These are phyloP conservation scores for Cremastinae sp. DNA, from an alignment of 2,888 invertebrate species.

Conservation along the genomic window DNA sequence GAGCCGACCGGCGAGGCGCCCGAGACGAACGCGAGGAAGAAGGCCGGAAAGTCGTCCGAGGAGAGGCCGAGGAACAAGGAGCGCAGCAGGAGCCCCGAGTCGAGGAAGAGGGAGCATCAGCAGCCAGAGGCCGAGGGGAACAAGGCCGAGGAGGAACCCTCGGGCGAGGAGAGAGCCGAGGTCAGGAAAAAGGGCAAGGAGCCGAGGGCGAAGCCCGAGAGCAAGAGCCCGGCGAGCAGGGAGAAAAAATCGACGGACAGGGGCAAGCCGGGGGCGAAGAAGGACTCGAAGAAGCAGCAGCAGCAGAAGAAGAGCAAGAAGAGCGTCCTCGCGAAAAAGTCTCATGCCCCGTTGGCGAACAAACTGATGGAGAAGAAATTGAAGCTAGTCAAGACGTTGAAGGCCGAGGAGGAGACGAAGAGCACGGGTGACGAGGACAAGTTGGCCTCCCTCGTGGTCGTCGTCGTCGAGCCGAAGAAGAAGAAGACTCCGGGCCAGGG, in stretches of 20 bases:
- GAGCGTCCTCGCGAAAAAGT: conserved; percentile 71
- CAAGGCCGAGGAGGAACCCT: conserved; percentile 49
- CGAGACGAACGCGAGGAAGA: conserved; percentile 59
- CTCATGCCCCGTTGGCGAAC: conserved; percentile 72
- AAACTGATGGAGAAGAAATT: conserved; percentile 76
- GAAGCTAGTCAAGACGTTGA: conserved; percentile 74
- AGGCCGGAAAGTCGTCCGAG: conserved; percentile 69
- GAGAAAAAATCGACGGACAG: conserved; percentile 73
- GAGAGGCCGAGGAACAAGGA: too few species aligned
- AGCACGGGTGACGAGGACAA: not conserved
- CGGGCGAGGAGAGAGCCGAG: conserved; percentile 58
- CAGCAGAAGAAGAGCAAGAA: conserved; percentile 68
- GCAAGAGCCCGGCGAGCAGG: conserved; percentile 71
- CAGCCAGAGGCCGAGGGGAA: conserved; percentile 64
- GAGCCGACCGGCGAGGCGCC: conserved; percentile 63
- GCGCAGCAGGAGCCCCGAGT: conserved; percentile 69
- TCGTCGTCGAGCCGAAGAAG: conserved; percentile 63
- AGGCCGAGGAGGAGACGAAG: conserved; percentile 65
- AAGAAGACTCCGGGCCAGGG: conserved; percentile 70
- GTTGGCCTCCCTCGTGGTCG: not conserved
- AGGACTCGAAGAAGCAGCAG: conserved; percentile 74
- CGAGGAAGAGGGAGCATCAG: conserved; percentile 47
- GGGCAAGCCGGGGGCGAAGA: too few species aligned
- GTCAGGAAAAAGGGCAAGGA: conserved; percentile 71
- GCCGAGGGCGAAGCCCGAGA: conserved; percentile 69